Conservation (phyloP, 2,797 vertebrate species). For the Simalia tracyae region DNA sequence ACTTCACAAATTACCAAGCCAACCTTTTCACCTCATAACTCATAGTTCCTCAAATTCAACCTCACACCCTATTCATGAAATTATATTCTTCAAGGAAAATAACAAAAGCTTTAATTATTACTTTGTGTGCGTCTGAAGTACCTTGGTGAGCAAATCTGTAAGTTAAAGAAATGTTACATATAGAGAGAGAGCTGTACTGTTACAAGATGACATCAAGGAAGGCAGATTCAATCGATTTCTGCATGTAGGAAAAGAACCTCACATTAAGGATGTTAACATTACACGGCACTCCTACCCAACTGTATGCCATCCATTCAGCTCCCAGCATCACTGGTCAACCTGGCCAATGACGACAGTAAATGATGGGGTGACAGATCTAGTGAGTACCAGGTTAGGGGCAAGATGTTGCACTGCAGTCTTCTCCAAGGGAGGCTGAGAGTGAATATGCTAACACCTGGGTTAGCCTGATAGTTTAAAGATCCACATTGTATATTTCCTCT, state of each 20-base stretch:
- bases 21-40: slow-evolving; percentile 8
- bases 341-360: neutral
- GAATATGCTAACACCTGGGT: neutral
- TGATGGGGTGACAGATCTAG: neutral
- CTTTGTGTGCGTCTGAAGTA: neutral
- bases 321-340: neutral
- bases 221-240: neutral
- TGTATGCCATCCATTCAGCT: neutral
- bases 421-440: neutral
- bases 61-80: neutral
- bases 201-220: neutral
- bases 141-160: neutral
- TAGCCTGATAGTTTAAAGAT: neutral
- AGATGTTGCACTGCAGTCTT: neutral
- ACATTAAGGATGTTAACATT: neutral
- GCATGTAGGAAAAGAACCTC: neutral
- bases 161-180: slow-evolving; percentile 1
- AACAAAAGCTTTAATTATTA: slow-evolving; percentile 17
- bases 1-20: neutral
- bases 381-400: neutral
- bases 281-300: neutral
- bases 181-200: neutral
- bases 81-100: neutral
- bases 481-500: neutral
- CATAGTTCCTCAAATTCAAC: slow-evolving; percentile 6